Evolutionary conservation across 2,113 vertebrate species (phyloP).

Genomic region (Notarius quadriscutis): DNA sequence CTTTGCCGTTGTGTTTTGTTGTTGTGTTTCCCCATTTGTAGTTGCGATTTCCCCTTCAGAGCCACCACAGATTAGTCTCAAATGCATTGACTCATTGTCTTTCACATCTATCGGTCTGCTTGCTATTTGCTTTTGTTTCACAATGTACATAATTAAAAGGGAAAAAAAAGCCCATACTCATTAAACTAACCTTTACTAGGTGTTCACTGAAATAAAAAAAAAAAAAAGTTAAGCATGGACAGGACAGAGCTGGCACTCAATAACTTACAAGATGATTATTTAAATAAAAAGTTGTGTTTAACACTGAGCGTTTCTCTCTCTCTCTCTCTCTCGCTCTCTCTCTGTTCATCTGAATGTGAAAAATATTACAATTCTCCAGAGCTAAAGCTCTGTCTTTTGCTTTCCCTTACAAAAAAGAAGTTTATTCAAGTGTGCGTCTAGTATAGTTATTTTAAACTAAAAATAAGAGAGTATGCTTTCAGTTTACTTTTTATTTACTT

Average conservation of each 20-base stretch:
- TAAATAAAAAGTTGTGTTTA: background rate
- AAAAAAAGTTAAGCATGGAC: background rate
- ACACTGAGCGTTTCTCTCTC: background rate
- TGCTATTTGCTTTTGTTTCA: background rate
- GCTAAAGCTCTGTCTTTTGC: background rate
- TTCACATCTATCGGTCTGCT: background rate
- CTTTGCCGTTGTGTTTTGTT: too few species aligned
- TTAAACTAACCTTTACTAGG: background rate
- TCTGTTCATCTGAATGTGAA: background rate
- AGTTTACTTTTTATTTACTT: too few species aligned
- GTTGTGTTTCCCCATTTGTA: too few species aligned
- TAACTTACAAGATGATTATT: background rate
- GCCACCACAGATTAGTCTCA: background rate
- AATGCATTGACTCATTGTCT: background rate
- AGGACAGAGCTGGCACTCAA: background rate
- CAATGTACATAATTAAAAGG: background rate
- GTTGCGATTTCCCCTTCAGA: too few species aligned
- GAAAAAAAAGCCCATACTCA: background rate
- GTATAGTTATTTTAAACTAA: too few species aligned
- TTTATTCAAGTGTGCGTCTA: too few species aligned
- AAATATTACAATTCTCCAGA: background rate
- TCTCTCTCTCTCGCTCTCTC: background rate
- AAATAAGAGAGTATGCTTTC: too few species aligned
- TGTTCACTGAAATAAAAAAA: background rate
- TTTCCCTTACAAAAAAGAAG: background rate